Evolutionary conservation across 2,797 vertebrate genomes (phyloP), one percentile per base, ranked within the genome.

Genomic region (Hyperoplus immaculatus): DNA sequence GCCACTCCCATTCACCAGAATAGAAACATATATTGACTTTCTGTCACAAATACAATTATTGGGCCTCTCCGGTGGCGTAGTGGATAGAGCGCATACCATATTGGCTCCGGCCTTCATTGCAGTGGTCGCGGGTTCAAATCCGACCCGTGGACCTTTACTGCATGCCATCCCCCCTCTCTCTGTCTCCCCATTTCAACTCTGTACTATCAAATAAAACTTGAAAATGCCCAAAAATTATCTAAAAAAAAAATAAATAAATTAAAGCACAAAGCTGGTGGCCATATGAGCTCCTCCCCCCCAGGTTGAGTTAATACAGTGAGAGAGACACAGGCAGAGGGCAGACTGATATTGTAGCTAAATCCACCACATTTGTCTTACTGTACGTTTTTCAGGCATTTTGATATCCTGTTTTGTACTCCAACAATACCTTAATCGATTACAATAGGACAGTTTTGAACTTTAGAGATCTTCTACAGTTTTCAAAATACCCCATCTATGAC

Each of bases 1-100:
- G 43, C 41, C 62, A 50, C 60, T 81, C 57, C 15, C 65, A 83
- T 84, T 88, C 81, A 82, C 69, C 66, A 76, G 81, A 88, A 92
- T 81, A 82, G 84, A 92, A 91, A 80, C 61, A 75, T 69, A 57
- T 68, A 94, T 95, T 84, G 92, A 94, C 90, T 92, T 92, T 75
- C 83, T 87, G 87, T 89, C 88, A 78, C 67, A 66, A 75, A 80
- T 29, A 29, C 29, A 29, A 29, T 29, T 29, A 29, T 29, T 29
- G 29, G 29, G 29, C 29, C 29, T 2, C 29, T 29, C 29, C 29
- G 29, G 29, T 29, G 29, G 29, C 29, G 29, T 29, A 29, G 29
- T 29, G 29, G 29, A 29, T 3, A 29, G 29, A 29, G 29, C 0
- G 29, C 29, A 3, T 29, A 29, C 29, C 29, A 29, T 29, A 29